Evolutionary conservation across 1,140 invertebrate species (phyloP), one percentile per base, ranked within the genome.

Genomic region (Pectinophora gossypiella): DNA sequence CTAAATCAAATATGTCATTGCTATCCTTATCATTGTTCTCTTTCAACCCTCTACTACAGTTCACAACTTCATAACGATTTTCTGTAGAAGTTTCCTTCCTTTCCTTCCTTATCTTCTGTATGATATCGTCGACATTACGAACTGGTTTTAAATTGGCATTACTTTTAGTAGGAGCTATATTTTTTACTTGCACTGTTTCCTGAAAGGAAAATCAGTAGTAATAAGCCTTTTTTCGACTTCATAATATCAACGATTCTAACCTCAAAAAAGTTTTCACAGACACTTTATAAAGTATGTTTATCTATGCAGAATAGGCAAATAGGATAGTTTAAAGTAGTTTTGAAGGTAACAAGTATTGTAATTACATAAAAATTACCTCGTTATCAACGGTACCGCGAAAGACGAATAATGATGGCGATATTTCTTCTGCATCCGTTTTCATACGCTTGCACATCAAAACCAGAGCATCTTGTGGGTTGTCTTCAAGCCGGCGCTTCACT

Each of bases 41-140:
- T 76, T 70, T 76, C 4, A 87, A 20, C 49, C 89, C 78, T 82
- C 86, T 62, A 73, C 74, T 64, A 59, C 73, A 83, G 55, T 90
- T 90, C 0, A 90, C 80, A 20, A 90, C 61, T 68, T 89, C 85
- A 62, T 89, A 90, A 12, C 89, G 79, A 62, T 65, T 88, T 19
- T 86, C 81, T 48, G 67, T 69, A 12, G 87, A 76, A 3, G 59
- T 50, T 27, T 81, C 71, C 60, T 88, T 81, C 7, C 68, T 72
- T 61, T 90, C 75, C 50, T 80, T 60, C 15, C 87, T 64, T 22
- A 89, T 67, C 65, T 90, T 90, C 19, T 80, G 54, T 18, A 79
- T 85, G 12, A 90, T 80, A 52, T 86, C 72, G 35, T 73, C 69
- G 1, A 79, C 70, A 63, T 85, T 80, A 13, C 70, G 77, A 20